Percentiles rank a stretch among this genome's conserved stretches.
Evolutionary conservation across 2,113 vertebrate genomes (phyloP).

Genomic region (Plecturocebus donacophilus): DNA sequence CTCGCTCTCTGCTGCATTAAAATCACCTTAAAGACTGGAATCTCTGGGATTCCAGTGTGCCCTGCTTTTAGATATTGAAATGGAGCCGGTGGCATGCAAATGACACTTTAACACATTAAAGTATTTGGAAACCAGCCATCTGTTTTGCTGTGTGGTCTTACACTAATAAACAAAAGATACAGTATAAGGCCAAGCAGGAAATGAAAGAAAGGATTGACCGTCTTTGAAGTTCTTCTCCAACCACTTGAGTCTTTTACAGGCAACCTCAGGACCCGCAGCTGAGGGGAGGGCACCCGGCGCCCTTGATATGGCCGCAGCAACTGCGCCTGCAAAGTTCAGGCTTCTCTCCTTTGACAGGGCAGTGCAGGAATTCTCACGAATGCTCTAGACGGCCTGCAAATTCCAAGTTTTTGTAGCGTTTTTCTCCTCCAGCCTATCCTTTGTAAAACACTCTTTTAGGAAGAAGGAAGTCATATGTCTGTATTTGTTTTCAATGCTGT

Average conservation of each 20-base stretch:
- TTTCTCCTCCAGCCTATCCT: conserved; percentile 14
- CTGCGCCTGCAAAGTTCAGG: conserved; percentile 68
- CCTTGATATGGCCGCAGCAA: conserved; percentile 85
- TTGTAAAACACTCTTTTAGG: conserved; percentile 37
- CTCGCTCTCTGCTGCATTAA: conserved; percentile 67
- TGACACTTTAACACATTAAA: conserved; percentile 86
- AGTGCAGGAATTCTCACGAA: conserved; percentile 74
- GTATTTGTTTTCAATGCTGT: conserved; percentile 53
- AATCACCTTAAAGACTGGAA: conserved; percentile 77
- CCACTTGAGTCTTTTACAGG: conserved; percentile 79
- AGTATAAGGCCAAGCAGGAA: conserved; percentile 79
- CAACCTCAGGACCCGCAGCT: conserved; percentile 49
- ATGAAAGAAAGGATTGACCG: conserved; percentile 80
- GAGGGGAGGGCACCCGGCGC: conserved; percentile 60
- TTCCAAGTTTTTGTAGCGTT: conserved; percentile 48
- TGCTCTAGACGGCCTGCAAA: conserved; percentile 54
- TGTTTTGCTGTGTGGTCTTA: conserved; percentile 87
- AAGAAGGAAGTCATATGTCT: conserved; percentile 44
- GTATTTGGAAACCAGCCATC: conserved; percentile 86
- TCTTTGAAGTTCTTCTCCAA: conserved; percentile 82
- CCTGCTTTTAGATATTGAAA: conserved; percentile 86
- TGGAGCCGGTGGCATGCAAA: conserved; percentile 85
- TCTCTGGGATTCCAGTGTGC: conserved; percentile 76
- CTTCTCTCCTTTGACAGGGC: conserved; percentile 75
- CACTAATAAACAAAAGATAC: conserved; percentile 89